Percentiles rank a stretch among this genome's conserved stretches.
Conservation (phyloP, 2,888 invertebrate species). For the Andricus quercusramuli region DNA sequence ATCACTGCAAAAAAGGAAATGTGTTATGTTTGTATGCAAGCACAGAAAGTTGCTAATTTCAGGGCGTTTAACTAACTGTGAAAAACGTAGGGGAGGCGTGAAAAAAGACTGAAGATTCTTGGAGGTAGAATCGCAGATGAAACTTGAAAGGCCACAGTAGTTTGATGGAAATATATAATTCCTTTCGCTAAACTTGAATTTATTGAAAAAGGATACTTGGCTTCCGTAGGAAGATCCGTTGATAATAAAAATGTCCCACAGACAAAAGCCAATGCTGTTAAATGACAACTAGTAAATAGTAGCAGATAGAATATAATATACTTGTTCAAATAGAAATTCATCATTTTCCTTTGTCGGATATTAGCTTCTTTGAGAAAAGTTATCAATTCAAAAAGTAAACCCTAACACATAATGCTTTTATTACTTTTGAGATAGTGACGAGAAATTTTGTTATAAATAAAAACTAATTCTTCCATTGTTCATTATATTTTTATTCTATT, state of each 20-base stretch:
- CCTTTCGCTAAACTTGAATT: conserved; percentile 48
- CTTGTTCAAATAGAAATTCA: neutral
- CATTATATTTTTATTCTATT: too few species aligned
- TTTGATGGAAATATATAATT: conserved; percentile 60
- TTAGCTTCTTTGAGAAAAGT: conserved; percentile 10
- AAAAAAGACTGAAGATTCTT: too few species aligned
- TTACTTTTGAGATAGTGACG: too few species aligned
- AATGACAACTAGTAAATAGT: neutral
- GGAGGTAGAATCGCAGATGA: conserved; percentile 54
- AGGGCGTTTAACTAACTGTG: too few species aligned
- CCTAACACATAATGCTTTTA: neutral
- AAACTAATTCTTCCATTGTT: neutral
- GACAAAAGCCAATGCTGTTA: conserved; percentile 56
- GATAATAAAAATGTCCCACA: conserved; percentile 62
- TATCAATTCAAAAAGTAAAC: neutral
- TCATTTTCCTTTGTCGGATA: neutral
- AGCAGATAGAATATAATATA: neutral
- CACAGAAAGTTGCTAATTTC: too few species aligned
- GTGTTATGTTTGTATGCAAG: too few species aligned
- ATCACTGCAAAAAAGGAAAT: too few species aligned
- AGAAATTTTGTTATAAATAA: neutral
- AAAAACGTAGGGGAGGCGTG: too few species aligned
- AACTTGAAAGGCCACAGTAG: conserved; percentile 59
- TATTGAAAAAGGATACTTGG: conserved; percentile 66
- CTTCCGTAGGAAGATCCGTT: conserved; percentile 63